Evolutionary conservation across 2,113 vertebrate genomes (phyloP), one percentile per base, ranked within the genome.

Genomic region (Leucopsar rothschildi): DNA sequence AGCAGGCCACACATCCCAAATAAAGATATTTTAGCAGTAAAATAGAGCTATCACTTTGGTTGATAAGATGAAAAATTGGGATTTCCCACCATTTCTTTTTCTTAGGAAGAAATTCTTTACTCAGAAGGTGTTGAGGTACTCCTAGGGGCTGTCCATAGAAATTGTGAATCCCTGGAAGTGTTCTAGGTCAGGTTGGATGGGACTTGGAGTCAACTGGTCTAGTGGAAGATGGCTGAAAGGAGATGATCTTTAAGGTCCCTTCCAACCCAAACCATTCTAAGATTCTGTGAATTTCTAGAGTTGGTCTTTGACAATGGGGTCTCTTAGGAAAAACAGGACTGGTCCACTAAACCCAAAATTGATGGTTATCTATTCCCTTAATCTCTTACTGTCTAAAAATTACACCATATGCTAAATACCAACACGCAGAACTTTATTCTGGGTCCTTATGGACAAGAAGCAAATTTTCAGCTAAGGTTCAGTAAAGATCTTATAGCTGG

Each of bases 381-480:
- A 70, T 42, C 52, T 86, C 39, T 56, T 53, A 24, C 63, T 86
- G 63, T 15, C 89, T 76, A 77, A 85, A 88, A 70, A 33, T 87
- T 70, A 33, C 39, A 39, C 66, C 44, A n/a, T 29, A 66, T 0
- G 0, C 35, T 85, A 61, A 19, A 65, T 76, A 77, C 40, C 72
- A 68, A 35, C 21, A 6, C 68, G 23, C 31, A 91, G n/a, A 79
- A 72, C 37, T 81, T 96, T 95, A 91, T 79, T 94, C 44, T 82
- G 45, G 35, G 21, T 60, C 7, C 39, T 39, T 84, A 85, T 84
- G 66, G 76, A 80, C 82, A 76, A 82, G 11, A 90, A 91, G 44
- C 28, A 7, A 73, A 71, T 96, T 95, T 96, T 92, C 93, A 94
- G 68, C 56, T 73, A 79, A 59, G 77, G 35, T 87, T 96, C 82